Conservation (phyloP, 2,797 vertebrate species). For the Xenentodon cancila region DNA sequence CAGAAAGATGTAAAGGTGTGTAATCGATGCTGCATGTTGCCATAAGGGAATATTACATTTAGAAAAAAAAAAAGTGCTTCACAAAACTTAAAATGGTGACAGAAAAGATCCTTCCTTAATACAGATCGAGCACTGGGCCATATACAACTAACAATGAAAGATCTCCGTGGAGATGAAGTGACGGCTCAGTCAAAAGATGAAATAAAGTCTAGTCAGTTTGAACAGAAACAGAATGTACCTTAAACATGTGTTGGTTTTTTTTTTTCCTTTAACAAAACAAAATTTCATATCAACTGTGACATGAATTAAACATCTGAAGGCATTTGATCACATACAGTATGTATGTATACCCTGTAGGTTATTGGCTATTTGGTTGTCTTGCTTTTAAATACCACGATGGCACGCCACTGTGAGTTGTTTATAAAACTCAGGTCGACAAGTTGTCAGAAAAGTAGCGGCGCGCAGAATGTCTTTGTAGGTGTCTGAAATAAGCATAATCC, state of each 20-base stretch:
- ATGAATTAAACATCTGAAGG: constrained; percentile 14
- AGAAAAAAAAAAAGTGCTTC: too few relatives aligned
- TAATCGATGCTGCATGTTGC: constrained; percentile 14
- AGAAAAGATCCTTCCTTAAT: neutral
- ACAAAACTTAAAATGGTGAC: neutral
- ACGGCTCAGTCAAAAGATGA: too few relatives aligned
- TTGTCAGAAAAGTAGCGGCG: neutral
- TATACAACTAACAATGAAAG: neutral
- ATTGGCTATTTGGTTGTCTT: constrained; percentile 37
- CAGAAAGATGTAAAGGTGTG: neutral
- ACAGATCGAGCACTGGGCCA: neutral
- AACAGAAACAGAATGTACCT: neutral
- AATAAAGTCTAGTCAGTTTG: neutral
- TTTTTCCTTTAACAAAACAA: neutral
- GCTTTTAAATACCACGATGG: constrained; percentile 18
- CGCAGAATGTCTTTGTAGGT: neutral
- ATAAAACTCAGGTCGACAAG: constrained; percentile 10
- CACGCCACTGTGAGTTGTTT: constrained; percentile 15
- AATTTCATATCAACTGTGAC: neutral
- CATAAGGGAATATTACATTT: neutral
- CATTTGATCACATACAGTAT: constrained; percentile 5
- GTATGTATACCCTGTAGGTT: constrained; percentile 10
- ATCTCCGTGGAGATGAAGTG: too few relatives aligned
- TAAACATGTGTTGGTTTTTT: neutral
- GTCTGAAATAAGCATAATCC: neutral